Evolutionary conservation across 2,113 vertebrate genomes (phyloP).

Genomic region (Eptatretus burgeri): DNA sequence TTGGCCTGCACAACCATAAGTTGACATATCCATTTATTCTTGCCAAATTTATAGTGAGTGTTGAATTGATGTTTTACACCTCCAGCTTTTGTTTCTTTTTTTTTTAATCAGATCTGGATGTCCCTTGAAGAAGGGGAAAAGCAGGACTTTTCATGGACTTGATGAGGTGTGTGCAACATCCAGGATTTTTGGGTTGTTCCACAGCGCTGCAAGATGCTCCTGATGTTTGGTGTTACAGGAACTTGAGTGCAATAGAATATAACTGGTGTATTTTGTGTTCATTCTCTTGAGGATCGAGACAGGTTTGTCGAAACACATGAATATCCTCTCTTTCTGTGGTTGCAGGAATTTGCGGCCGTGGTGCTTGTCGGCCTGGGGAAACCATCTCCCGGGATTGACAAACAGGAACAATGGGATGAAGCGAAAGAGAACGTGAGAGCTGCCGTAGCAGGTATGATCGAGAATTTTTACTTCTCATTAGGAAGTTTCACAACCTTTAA

Average conservation of each 20-base stretch:
- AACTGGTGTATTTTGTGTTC: not conserved
- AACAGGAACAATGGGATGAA: constrained; percentile 48
- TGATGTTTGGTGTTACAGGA: constrained; percentile 9
- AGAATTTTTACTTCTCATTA: not conserved
- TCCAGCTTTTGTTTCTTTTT: not conserved
- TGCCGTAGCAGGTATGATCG: constrained; percentile 36
- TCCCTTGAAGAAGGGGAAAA: constrained; percentile 56
- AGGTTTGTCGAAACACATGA: not conserved
- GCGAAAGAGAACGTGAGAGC: constrained; percentile 55
- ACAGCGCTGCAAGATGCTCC: not conserved
- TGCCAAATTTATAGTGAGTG: not conserved
- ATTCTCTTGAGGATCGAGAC: not conserved
- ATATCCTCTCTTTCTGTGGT: constrained; percentile 5
- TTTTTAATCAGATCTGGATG: constrained; percentile 38
- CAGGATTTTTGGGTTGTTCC: not conserved
- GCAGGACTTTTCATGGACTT: constrained; percentile 47
- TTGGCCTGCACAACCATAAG: not conserved
- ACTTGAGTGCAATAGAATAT: not conserved
- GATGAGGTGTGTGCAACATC: constrained; percentile 35
- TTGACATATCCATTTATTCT: not conserved
- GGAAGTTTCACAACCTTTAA: not conserved
- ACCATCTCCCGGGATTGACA: constrained; percentile 26
- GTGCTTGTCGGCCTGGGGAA: constrained; percentile 56
- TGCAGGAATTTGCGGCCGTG: constrained; percentile 49
- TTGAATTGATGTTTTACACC: not conserved